Conservation (phyloP, 2,888 invertebrate species). For the Phaedon cochleariae region DNA sequence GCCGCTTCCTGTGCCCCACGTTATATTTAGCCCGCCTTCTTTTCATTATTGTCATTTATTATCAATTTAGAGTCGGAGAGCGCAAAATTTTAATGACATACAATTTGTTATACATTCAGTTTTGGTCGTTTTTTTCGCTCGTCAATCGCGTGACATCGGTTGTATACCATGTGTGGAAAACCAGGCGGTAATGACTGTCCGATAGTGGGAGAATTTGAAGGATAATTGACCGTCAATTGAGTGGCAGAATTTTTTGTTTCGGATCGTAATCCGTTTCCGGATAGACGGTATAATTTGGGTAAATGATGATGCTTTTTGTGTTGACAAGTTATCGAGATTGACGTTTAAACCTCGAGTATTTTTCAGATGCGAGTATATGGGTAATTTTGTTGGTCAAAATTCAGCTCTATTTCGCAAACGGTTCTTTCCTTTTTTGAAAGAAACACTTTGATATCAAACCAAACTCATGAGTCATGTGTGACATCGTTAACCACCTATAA, state of each 20-base stretch:
- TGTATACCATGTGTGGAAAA: slow-evolving; percentile 34
- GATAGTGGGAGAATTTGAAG: slow-evolving; percentile 47
- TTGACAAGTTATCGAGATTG: not conserved
- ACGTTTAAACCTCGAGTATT: not conserved
- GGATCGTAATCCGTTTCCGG: not conserved
- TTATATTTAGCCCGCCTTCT: slow-evolving; percentile 57
- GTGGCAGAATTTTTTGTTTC: slow-evolving; percentile 18
- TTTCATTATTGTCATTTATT: slow-evolving; percentile 63
- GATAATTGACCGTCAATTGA: slow-evolving; percentile 51
- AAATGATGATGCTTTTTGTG: slow-evolving; percentile 1
- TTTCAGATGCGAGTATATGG: no score
- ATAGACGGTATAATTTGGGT: not conserved
- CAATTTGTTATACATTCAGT: slow-evolving; percentile 60
- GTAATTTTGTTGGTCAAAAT: no score
- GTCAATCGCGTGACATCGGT: slow-evolving; percentile 50
- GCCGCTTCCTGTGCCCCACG: slow-evolving; percentile 57
- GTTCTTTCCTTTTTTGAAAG: no score
- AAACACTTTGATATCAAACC: no score
- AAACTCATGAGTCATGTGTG: no score
- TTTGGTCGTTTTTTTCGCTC: slow-evolving; percentile 43
- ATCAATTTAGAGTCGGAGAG: slow-evolving; percentile 61
- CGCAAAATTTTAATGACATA: slow-evolving; percentile 62
- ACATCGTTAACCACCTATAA: no score
- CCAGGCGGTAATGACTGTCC: slow-evolving; percentile 33
- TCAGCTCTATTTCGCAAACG: no score